These are phyloP conservation scores for Sceloporus undulatus DNA, from an alignment of 2,113 vertebrate species.

Conservation along the genomic window DNA sequence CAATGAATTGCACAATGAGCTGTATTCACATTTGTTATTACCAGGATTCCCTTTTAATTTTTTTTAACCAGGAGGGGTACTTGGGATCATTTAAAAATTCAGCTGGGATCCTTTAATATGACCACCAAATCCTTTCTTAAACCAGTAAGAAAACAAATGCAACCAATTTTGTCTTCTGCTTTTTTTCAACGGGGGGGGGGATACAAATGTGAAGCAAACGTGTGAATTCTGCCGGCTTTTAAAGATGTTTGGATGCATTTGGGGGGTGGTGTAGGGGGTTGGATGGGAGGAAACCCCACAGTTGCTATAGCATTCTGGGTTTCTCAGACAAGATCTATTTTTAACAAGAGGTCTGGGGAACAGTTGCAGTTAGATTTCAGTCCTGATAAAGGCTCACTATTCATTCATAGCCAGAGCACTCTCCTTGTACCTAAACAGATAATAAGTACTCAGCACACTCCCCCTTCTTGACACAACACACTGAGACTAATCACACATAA, in stretches of 20 bases:
- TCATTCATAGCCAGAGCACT: slow-evolving; percentile 85
- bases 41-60: slow-evolving; percentile 10
- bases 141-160: slow-evolving; percentile 13
- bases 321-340: slow-evolving; percentile 63
- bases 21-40: slow-evolving; percentile 14
- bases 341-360: slow-evolving; percentile 69
- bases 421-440: slow-evolving; percentile 91
- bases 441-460: slow-evolving; percentile 89
- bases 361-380: slow-evolving; percentile 79
- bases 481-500: slow-evolving; percentile 99
- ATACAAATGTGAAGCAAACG: slow-evolving; percentile 48
- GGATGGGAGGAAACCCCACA: slow-evolving; percentile 38
- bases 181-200: not conserved
- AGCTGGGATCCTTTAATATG: no score
- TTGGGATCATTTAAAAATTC: no score
- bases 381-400: slow-evolving; percentile 85
- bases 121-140: slow-evolving; percentile 10
- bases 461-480: slow-evolving; percentile 99
- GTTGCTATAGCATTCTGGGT: slow-evolving; percentile 52
- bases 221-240: slow-evolving; percentile 31
- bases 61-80: no score
- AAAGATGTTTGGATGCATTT: slow-evolving; percentile 49
- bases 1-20: slow-evolving; percentile 28
- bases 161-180: slow-evolving; percentile 23
- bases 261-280: not conserved